Evolutionary conservation across 2,797 vertebrate genomes (phyloP), one percentile per base, ranked within the genome.

Genomic region (Poeciliopsis turneri): DNA sequence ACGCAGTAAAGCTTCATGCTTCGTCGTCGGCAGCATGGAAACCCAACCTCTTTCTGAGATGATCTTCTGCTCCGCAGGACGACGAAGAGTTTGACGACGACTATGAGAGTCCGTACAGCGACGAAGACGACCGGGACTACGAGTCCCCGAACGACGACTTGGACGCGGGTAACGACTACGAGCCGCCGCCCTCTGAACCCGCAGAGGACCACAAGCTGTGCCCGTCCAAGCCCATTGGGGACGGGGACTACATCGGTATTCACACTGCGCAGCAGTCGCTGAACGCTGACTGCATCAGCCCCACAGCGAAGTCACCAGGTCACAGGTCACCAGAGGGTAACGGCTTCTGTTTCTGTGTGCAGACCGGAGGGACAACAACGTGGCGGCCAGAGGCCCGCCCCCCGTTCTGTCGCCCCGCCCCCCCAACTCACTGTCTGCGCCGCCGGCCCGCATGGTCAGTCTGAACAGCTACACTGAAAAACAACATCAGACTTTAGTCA

Each of bases 131-230:
- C 2, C 80, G 49, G 89, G 97, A 99, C 83, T 98, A 98, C 3
- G 98, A 98, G 88, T 96, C 95, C 0, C 97, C 98, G 0, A 95
- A 89, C 0, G 97, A 97, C 6, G 97, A 95, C 8, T 82, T 74
- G 4, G 94, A 90, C 2, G 79, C 86, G 5, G 66, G 87, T 45
- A 95, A 93, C 0, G 97, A 97, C n/a, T 99, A 99, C 0, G 98
- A 99, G 88, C 97, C 97, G 0, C 97, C 98, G 0, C 98, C 98
- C 0, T 95, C 96, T 1, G 98, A 97, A 0, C 96, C 95, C 0
- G 89, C 95, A 0, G 96, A 97, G 16, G 94, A 95, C 10, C 95
- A 77, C 68, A 94, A 94, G 78, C 95, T 97, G 86, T 92, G 95
- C 79, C 93, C 95, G 36, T 90, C 96, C 18, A 95, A 95, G 80